Evolutionary conservation across 2,113 vertebrate genomes (phyloP).

Genomic region (Gallinago undulata): DNA sequence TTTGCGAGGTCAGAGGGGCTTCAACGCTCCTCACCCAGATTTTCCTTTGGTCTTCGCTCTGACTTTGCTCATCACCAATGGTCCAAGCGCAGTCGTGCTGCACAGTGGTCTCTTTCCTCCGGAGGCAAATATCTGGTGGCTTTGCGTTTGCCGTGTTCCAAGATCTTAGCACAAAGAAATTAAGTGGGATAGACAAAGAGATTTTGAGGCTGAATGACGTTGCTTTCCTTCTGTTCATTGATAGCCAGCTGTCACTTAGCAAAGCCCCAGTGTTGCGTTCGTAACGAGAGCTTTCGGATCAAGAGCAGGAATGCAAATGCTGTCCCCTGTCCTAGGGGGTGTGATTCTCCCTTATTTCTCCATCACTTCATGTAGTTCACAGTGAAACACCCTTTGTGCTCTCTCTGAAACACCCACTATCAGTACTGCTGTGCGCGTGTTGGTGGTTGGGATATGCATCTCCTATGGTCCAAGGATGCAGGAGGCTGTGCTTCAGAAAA

Average conservation of each 20-base stretch:
- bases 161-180: constrained; percentile 9
- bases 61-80: background rate
- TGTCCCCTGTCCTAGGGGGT: background rate
- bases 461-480: background rate
- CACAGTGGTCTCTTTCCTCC: background rate
- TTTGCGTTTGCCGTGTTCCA: background rate
- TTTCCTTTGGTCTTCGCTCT: background rate
- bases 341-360: background rate
- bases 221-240: constrained; percentile 36
- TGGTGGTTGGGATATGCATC: background rate
- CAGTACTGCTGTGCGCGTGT: background rate
- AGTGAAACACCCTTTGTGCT: background rate
- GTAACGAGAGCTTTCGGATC: background rate
- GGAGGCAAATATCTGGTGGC: background rate
- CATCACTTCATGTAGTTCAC: background rate
- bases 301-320: background rate
- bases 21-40: background rate
- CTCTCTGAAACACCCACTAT: background rate
- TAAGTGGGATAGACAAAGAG: background rate
- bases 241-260: constrained; percentile 45
- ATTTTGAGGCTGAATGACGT: background rate
- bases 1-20: background rate
- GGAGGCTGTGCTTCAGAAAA: background rate
- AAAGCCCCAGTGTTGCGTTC: background rate
- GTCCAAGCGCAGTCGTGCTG: background rate